These are phyloP conservation scores for Phasianus colchicus DNA, from an alignment of 2,113 vertebrate species.

Conservation along the genomic window DNA sequence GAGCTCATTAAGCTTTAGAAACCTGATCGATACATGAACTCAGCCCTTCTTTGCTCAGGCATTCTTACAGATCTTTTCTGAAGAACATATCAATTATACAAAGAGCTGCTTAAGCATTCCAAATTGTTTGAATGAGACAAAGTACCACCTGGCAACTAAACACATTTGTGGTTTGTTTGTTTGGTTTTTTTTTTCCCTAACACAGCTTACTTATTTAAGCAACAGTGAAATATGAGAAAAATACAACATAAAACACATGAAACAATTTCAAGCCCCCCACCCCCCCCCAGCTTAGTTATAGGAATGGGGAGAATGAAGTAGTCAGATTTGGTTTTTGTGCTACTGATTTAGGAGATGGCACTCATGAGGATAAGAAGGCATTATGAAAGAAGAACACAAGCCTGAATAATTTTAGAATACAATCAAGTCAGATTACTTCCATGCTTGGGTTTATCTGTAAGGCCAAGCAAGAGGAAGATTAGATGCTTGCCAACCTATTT, in stretches of 20 bases:
- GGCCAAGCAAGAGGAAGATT: slow-evolving; percentile 15
- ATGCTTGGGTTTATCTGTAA: slow-evolving; percentile 36
- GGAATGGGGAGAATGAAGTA: not conserved
- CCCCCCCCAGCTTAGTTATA: not conserved
- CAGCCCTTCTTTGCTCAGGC: not conserved
- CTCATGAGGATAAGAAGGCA: not conserved
- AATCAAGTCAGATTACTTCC: slow-evolving; percentile 1
- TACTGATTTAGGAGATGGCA: not conserved
- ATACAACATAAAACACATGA: not conserved
- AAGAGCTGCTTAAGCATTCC: not conserved
- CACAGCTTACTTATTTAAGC: not conserved
- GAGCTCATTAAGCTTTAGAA: not conserved
- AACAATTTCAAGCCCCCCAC: not conserved
- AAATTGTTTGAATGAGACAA: not conserved
- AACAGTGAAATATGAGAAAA: not conserved
- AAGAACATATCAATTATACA: not conserved
- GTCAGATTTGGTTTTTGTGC: not conserved
- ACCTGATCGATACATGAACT: not conserved
- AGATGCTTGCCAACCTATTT: not conserved
- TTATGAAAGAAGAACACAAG: slow-evolving; percentile 9
- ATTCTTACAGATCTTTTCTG: not conserved
- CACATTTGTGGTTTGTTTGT: not conserved
- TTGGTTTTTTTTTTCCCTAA: not conserved
- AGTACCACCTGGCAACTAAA: not conserved
- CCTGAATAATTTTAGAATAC: slow-evolving; percentile 16